phyloP scores from a whole-genome alignment of 2,113 vertebrate genomes.

The Rattus rattus region DNA sequence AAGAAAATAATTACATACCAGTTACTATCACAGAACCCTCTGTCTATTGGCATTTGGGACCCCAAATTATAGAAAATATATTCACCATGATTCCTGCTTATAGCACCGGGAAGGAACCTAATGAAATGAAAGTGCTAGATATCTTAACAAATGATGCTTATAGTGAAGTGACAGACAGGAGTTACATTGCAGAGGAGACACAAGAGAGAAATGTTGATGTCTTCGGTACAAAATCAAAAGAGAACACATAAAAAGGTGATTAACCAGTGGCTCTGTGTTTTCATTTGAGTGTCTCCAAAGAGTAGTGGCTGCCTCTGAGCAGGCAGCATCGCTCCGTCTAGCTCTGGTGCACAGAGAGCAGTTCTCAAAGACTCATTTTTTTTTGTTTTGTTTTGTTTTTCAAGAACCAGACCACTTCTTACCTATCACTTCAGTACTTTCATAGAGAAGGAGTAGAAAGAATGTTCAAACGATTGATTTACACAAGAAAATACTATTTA shows the following conservation, averaged over 20 bases:
- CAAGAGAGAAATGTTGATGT: rapidly evolving
- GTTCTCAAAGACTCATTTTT: background rate
- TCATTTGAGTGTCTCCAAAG: background rate
- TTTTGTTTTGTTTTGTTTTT: background rate
- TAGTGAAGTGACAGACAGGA: background rate
- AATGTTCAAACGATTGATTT: background rate
- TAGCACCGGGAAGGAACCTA: background rate
- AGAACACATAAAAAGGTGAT: background rate
- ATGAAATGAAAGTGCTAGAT: background rate
- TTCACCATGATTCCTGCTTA: background rate
- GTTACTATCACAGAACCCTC: background rate
- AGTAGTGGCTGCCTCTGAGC: background rate
- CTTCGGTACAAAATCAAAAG: background rate
- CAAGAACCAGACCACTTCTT: background rate
- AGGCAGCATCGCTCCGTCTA: background rate
- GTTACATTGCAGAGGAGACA: background rate
- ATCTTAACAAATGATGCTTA: too few species aligned
- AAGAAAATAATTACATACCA: background rate
- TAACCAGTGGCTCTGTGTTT: background rate
- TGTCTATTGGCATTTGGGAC: background rate
- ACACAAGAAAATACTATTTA: background rate
- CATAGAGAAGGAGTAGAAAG: background rate
- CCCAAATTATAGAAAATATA: background rate
- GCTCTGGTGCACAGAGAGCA: background rate
- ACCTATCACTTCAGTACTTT: background rate